phyloP scores from a whole-genome alignment of 2,797 vertebrate species.

The Danio choprae region DNA sequence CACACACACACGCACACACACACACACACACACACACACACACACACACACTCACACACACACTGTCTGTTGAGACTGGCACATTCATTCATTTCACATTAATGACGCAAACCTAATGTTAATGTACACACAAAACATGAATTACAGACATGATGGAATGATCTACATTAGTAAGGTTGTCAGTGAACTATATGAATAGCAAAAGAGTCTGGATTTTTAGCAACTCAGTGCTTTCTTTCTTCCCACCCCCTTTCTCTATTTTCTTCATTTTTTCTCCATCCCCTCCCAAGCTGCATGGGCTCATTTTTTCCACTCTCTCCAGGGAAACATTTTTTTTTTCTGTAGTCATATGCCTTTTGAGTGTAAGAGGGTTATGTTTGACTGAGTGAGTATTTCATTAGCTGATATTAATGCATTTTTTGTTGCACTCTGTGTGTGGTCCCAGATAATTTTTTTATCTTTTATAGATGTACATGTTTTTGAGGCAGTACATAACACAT shows the following conservation, averaged over 20 bases:
- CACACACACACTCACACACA: conserved; percentile 11
- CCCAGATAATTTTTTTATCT: neutral
- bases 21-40: neutral
- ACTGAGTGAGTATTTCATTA: conserved; percentile 29
- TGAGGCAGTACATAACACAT: neutral
- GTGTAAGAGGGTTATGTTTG: conserved; percentile 52
- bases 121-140: neutral
- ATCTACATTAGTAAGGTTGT: neutral
- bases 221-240: conserved; percentile 28
- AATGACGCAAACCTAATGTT: neutral
- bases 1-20: no score
- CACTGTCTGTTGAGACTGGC: neutral
- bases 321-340: conserved; percentile 69
- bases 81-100: neutral
- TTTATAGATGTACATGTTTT: neutral
- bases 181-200: conserved; percentile 8
- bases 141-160: neutral
- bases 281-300: conserved; percentile 67
- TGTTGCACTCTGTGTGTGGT: neutral
- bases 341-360: conserved; percentile 52
- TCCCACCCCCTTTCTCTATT: conserved; percentile 48
- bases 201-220: conserved; percentile 1
- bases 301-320: conserved; percentile 77
- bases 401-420: conserved; percentile 33
- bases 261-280: conserved; percentile 60